phyloP scores from a whole-genome alignment of 2,113 vertebrate species.

The Pica pica region DNA sequence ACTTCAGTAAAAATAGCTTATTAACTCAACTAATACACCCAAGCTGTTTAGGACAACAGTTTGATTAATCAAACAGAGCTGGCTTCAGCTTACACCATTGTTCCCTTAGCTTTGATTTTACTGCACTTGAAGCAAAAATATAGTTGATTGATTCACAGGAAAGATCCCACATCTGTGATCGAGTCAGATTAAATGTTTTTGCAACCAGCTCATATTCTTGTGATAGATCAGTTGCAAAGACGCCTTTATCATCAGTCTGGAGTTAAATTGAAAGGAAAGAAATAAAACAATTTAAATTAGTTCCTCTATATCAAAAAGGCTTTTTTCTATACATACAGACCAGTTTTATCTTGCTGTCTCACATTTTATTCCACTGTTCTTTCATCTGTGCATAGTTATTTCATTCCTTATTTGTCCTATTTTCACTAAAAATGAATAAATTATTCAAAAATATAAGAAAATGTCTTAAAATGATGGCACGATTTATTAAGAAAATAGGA shows the following conservation, averaged over 20 bases:
- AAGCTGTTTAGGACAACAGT: not conserved
- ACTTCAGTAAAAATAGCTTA: not conserved
- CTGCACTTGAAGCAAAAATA: constrained; percentile 79
- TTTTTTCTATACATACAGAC: not conserved
- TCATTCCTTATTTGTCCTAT: not conserved
- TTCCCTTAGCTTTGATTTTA: constrained; percentile 81
- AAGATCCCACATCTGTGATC: constrained; percentile 83
- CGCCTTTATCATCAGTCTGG: constrained; percentile 96
- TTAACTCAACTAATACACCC: not conserved
- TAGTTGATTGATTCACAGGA: constrained; percentile 86
- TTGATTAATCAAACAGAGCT: constrained; percentile 47
- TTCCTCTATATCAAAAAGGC: not conserved
- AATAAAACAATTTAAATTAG: not conserved
- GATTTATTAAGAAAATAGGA: not conserved
- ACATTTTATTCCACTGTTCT: not conserved
- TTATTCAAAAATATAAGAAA: not conserved
- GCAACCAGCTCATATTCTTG: constrained; percentile 90
- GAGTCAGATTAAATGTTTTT: constrained; percentile 83
- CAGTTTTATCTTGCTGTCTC: not conserved
- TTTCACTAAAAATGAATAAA: not conserved
- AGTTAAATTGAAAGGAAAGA: constrained; percentile 12
- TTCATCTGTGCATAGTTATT: not conserved
- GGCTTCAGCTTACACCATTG: constrained; percentile 81
- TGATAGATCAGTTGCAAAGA: constrained; percentile 91
- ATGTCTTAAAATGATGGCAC: not conserved